A percentile compares a stretch with the other conserved stretches of the same genome.
Evolutionary conservation across 2,888 invertebrate species (phyloP).

Genomic region (Dendrolimus pini): DNA sequence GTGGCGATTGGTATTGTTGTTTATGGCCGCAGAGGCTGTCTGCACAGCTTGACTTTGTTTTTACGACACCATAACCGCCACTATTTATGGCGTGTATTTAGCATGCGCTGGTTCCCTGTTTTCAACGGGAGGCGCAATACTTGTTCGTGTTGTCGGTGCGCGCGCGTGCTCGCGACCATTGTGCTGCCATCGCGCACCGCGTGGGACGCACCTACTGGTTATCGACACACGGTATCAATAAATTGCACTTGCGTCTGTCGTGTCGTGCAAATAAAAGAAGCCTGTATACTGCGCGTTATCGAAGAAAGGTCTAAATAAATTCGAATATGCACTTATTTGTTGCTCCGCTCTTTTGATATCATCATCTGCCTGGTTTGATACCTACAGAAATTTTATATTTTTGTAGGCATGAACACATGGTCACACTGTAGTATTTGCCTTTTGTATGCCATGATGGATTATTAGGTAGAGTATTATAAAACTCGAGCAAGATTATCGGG

Average conservation of each 20-base stretch:
- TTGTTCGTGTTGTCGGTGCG: slow-evolving; percentile 40
- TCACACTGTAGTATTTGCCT: no score
- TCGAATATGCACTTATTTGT: slow-evolving; percentile 61
- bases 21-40: slow-evolving; percentile 48
- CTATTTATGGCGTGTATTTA: slow-evolving; percentile 69
- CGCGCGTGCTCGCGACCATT: slow-evolving; percentile 40
- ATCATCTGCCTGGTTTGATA: slow-evolving; percentile 36
- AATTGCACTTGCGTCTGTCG: slow-evolving; percentile 68
- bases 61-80: slow-evolving; percentile 62
- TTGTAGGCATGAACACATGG: background rate
- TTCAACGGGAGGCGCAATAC: slow-evolving; percentile 54
- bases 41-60: slow-evolving; percentile 70
- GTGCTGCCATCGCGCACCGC: slow-evolving; percentile 37
- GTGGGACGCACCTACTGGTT: slow-evolving; percentile 69
- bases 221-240: slow-evolving; percentile 68
- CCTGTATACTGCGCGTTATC: slow-evolving; percentile 53
- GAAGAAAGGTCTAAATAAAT: slow-evolving; percentile 67
- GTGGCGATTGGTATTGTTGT: slow-evolving; percentile 50
- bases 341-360: slow-evolving; percentile 49
- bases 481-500: no score
- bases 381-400: slow-evolving; percentile 6
- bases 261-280: slow-evolving; percentile 66
- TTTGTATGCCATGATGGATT: no score
- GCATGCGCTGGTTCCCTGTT: slow-evolving; percentile 52
- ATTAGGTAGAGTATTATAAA: no score